These are phyloP conservation scores for Megaceryle alcyon DNA, from an alignment of 2,797 vertebrate species.

Conservation along the genomic window DNA sequence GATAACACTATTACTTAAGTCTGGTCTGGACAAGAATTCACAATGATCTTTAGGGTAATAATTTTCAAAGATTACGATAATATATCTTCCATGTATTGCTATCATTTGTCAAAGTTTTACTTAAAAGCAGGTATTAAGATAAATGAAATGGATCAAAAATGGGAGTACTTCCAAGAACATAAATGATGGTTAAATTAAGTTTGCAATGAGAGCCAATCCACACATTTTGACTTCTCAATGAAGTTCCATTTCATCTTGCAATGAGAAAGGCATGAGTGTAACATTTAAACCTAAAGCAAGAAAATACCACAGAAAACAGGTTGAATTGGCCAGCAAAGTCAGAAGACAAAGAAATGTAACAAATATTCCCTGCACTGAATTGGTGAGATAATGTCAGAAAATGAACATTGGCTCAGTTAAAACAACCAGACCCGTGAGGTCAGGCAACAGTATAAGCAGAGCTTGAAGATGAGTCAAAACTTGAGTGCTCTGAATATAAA, in stretches of 20 bases:
- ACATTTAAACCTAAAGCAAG: neutral
- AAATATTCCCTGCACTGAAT: neutral
- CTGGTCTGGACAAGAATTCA: neutral
- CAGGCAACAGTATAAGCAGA: neutral
- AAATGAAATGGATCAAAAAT: slow-evolving; percentile 9
- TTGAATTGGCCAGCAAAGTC: neutral
- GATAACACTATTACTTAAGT: neutral
- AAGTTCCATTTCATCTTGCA: neutral
- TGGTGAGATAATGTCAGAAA: neutral
- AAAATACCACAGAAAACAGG: neutral
- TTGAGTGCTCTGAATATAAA: neutral
- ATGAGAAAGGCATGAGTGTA: neutral
- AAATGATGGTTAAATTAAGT: neutral
- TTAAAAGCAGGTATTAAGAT: slow-evolving; percentile 18
- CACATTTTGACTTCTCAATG: neutral
- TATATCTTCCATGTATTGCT: neutral
- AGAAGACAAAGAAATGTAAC: neutral
- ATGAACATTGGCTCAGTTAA: neutral
- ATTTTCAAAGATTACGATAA: slow-evolving; percentile 3
- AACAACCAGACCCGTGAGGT: neutral
- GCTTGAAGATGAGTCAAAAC: neutral
- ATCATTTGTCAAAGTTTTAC: slow-evolving; percentile 28
- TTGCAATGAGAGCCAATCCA: neutral
- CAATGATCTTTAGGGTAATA: neutral
- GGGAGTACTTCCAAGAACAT: slow-evolving; percentile 6